Evolutionary conservation across 2,888 invertebrate genomes (phyloP).

Genomic region (Agonopterix arenella): DNA sequence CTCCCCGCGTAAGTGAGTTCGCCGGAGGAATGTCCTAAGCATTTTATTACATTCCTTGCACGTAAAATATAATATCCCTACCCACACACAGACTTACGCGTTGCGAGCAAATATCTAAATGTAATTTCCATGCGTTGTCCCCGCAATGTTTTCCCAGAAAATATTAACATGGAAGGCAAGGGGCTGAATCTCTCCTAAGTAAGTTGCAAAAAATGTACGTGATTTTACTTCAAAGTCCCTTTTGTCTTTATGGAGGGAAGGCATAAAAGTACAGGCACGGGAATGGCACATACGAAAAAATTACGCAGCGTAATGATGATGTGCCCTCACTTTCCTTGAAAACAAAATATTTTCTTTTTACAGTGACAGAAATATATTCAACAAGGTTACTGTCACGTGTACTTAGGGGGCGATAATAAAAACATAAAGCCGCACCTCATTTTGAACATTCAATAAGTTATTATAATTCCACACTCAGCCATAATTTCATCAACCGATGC

Average conservation of each 20-base stretch:
- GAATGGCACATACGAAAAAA: constrained; percentile 74
- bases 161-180: constrained; percentile 75
- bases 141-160: constrained; percentile 76
- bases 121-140: constrained; percentile 77
- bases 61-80: constrained; percentile 76
- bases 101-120: constrained; percentile 74
- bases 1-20: constrained; percentile 18
- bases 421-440: no score
- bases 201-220: constrained; percentile 78
- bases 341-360: constrained; percentile 71
- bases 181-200: constrained; percentile 76
- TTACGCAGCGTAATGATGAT: constrained; percentile 75
- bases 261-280: constrained; percentile 72
- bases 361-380: constrained; percentile 66
- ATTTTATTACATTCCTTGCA: constrained; percentile 74
- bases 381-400: constrained; percentile 39
- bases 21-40: constrained; percentile 41
- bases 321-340: constrained; percentile 66
- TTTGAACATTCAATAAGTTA: no score
- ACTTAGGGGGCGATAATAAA: neutral
- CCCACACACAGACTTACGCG: constrained; percentile 69
- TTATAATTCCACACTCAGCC: no score
- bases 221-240: constrained; percentile 77
- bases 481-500: no score
- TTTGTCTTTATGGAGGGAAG: constrained; percentile 75